Conservation (phyloP, 2,888 invertebrate species). For the Chrysolina americana region DNA sequence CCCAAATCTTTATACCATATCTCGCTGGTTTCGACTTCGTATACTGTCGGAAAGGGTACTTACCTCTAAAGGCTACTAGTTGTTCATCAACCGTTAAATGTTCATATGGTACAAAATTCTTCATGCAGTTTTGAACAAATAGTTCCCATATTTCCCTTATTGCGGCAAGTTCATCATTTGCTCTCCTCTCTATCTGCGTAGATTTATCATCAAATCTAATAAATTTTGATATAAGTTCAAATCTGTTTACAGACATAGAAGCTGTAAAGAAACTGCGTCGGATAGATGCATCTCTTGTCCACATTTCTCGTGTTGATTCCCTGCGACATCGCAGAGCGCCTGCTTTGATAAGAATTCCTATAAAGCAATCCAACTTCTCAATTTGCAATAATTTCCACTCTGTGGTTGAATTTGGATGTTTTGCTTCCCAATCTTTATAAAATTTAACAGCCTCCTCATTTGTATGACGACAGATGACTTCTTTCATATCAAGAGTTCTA, state of each 20-base stretch:
- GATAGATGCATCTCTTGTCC: slow-evolving; percentile 35
- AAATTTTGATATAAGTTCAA: slow-evolving; percentile 30
- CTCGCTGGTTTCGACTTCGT: slow-evolving; percentile 49
- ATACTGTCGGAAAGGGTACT: slow-evolving; percentile 47
- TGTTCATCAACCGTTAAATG: slow-evolving; percentile 47
- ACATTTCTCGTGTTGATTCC: slow-evolving; percentile 41
- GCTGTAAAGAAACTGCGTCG: too few relatives aligned
- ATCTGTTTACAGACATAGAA: too few relatives aligned
- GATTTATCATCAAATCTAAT: too few relatives aligned
- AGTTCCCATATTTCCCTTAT: slow-evolving; percentile 36
- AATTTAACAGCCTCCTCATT: too few relatives aligned
- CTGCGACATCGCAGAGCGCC: slow-evolving; percentile 38
- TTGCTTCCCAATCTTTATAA: too few relatives aligned
- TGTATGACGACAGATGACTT: too few relatives aligned
- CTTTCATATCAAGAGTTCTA: too few relatives aligned
- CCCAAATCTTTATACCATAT: slow-evolving; percentile 51
- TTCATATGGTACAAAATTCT: slow-evolving; percentile 45
- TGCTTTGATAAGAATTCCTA: slow-evolving; percentile 38
- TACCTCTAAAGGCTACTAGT: slow-evolving; percentile 44
- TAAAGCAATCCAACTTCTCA: slow-evolving; percentile 36
- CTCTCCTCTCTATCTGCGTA: slow-evolving; percentile 29
- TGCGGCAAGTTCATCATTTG: slow-evolving; percentile 41
- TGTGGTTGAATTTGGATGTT: too few relatives aligned
- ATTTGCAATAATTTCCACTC: too few relatives aligned
- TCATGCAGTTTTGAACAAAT: slow-evolving; percentile 39